Evolutionary conservation across 2,797 vertebrate genomes (phyloP), one percentile per base, ranked within the genome.

Genomic region (Anas acuta): DNA sequence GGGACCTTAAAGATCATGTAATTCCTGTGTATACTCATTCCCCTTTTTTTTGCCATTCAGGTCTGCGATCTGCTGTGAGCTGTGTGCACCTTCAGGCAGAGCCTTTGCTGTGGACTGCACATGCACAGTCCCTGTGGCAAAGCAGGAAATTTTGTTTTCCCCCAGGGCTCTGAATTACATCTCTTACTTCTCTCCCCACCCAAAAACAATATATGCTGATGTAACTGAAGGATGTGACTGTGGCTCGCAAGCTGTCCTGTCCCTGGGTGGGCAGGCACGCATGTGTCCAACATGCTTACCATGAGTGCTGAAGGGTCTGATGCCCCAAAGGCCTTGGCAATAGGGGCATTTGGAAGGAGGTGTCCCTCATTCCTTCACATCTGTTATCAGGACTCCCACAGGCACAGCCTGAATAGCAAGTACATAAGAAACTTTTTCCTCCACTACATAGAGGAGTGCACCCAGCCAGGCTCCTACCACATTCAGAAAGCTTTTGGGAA

Each of bases 281-380:
- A 3, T 0, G 0, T 25, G 26, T 19, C 33, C 9, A 8, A 11
- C 14, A 41, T 8, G 8, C 3, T 6, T 39, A 39, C 23, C 0
- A 0, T n/a, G 28, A 4, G 3, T 1, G 0, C 30, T 12, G 37
- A 41, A 65, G 21, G 14, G 4, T 10, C 0, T 28, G 23, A n/a
- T 78, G 51, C 6, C 58, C 30, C 61, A 49, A 75, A 77, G n/a
- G 19, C 5, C 23, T 47, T 60, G 41, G 32, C 45, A 72, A 11
- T 6, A 79, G n/a, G 25, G 37, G 45, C 23, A 19, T 57, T 49
- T 71, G 39, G 21, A 57, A 87, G 21, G 30, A 30, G 33, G 17
- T 26, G 41, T 22, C 13, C 41, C 19, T 43, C 26, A 26, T 60
- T 58, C 33, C 17, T 75, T 60, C 32, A 60, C 32, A 30, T 35